Conservation (phyloP, 2,888 invertebrate species). For the Drosophila rubida region DNA sequence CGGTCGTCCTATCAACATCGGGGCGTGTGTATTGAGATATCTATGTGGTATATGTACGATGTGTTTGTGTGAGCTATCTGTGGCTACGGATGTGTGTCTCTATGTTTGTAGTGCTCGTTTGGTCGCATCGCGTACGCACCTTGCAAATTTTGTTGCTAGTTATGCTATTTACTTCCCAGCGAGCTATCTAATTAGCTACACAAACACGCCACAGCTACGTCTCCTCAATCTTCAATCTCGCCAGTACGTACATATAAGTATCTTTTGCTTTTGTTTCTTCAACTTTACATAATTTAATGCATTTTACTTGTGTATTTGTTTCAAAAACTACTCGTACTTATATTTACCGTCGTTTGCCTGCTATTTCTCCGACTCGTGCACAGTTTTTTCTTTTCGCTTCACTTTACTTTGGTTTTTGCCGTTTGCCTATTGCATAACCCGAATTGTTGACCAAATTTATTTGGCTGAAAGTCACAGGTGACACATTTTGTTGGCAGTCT, state of each 20-base stretch:
- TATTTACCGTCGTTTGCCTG: slow-evolving; percentile 35
- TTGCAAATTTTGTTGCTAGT: slow-evolving; percentile 16
- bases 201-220: slow-evolving; percentile 48
- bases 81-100: neutral
- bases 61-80: neutral
- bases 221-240: slow-evolving; percentile 40
- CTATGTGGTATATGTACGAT: neutral
- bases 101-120: slow-evolving; percentile 2
- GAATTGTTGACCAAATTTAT: slow-evolving; percentile 60
- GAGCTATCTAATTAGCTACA: slow-evolving; percentile 63
- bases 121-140: slow-evolving; percentile 40
- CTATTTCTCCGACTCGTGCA: slow-evolving; percentile 22
- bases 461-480: slow-evolving; percentile 51
- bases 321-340: slow-evolving; percentile 24
- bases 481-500: slow-evolving; percentile 43
- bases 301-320: slow-evolving; percentile 57
- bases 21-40: neutral
- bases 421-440: slow-evolving; percentile 51
- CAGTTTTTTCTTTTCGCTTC: slow-evolving; percentile 14
- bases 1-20: slow-evolving; percentile 9
- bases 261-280: slow-evolving; percentile 7
- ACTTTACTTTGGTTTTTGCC: slow-evolving; percentile 13
- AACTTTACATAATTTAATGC: slow-evolving; percentile 72
- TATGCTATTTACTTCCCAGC: slow-evolving; percentile 13
- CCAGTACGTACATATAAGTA: neutral